Conservation (phyloP, 2,888 invertebrate species). For the Lasioglossum lativentre region DNA sequence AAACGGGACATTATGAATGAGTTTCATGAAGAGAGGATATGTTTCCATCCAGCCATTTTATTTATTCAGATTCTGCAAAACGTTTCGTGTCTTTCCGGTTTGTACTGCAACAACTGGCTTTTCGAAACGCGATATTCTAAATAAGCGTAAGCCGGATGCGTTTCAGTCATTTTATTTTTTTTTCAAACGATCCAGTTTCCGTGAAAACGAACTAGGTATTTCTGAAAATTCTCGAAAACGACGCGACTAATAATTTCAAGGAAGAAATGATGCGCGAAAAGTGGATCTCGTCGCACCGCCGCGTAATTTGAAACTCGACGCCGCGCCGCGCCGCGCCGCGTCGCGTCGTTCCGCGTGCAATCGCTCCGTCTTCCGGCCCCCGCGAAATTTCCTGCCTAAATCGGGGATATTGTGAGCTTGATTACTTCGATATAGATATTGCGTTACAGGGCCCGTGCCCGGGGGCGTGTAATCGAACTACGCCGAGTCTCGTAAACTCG, state of each 20-base stretch:
- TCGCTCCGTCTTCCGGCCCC: slow-evolving; percentile 24
- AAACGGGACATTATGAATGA: too few relatives aligned
- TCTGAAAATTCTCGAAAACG: not conserved
- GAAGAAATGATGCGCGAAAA: not conserved
- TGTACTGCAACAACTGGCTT: not conserved
- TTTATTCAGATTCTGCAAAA: too few relatives aligned
- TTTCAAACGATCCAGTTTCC: too few relatives aligned
- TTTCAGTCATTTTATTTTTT: too few relatives aligned
- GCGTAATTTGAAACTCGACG: too few relatives aligned
- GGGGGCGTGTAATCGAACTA: slow-evolving; percentile 67
- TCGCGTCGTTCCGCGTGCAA: slow-evolving; percentile 13
- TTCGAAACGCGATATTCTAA: not conserved
- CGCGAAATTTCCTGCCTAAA: slow-evolving; percentile 66
- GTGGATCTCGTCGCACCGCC: not conserved
- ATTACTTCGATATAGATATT: slow-evolving; percentile 69
- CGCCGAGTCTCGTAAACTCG: slow-evolving; percentile 59
- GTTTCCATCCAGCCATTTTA: too few relatives aligned
- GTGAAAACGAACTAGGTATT: too few relatives aligned
- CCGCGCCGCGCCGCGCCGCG: slow-evolving; percentile 3
- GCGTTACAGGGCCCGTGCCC: slow-evolving; percentile 62
- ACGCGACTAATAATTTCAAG: not conserved
- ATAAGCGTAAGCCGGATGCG: too few relatives aligned
- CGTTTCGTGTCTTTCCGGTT: too few relatives aligned
- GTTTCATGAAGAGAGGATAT: too few relatives aligned
- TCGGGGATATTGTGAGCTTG: slow-evolving; percentile 65